Conservation (phyloP, 1,140 invertebrate genomes). For the Homalodisca vitripennis region DNA sequence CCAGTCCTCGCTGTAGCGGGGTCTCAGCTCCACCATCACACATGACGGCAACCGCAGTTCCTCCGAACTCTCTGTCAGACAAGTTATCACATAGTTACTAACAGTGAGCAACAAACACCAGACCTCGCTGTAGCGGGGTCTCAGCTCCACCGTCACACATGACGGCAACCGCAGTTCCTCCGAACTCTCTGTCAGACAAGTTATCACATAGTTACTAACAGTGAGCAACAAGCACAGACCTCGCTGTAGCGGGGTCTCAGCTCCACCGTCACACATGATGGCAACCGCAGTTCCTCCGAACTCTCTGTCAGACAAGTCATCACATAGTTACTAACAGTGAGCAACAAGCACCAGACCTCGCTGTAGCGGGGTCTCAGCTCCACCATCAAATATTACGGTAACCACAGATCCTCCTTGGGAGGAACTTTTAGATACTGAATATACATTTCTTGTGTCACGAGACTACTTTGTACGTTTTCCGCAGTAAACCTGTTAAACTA, state of each 20-base stretch:
- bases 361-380: slow-evolving; percentile 75
- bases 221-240: neutral
- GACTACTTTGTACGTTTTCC: no score
- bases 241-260: slow-evolving; percentile 66
- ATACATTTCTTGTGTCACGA: no score
- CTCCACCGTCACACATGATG: slow-evolving; percentile 70
- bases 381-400: slow-evolving; percentile 77
- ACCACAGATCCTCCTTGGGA: slow-evolving; percentile 70
- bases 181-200: slow-evolving; percentile 61
- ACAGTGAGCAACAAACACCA: no score
- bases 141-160: slow-evolving; percentile 73
- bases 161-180: slow-evolving; percentile 77
- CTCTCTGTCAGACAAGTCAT: slow-evolving; percentile 84
- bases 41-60: slow-evolving; percentile 73
- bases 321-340: no score
- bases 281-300: slow-evolving; percentile 65
- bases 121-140: slow-evolving; percentile 72
- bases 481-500: no score
- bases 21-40: slow-evolving; percentile 68
- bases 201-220: neutral
- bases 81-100: slow-evolving; percentile 77
- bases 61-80: slow-evolving; percentile 78
- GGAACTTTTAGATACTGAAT: no score
- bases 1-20: slow-evolving; percentile 54
- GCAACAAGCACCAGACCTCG: slow-evolving; percentile 78